Conservation (phyloP, 2,113 vertebrate species). For the Daphoenositta chrysoptera region DNA sequence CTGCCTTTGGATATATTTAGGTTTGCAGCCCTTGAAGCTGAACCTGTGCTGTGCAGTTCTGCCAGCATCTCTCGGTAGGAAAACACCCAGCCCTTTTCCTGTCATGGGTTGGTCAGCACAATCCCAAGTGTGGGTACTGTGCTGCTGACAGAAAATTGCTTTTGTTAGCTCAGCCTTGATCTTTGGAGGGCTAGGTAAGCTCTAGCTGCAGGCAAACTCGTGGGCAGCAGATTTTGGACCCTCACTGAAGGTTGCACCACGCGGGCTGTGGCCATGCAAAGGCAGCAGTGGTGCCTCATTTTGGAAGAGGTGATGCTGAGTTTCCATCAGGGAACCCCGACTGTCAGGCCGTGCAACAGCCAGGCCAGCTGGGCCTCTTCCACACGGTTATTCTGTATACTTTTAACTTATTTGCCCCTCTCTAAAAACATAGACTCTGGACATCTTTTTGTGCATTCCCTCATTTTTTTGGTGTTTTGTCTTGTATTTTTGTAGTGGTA, state of each 20-base stretch:
- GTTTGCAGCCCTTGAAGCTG: not conserved
- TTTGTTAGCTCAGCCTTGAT: not conserved
- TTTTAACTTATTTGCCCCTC: not conserved
- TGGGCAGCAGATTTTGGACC: not conserved
- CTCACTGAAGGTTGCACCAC: not conserved
- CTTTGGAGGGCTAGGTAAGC: not conserved
- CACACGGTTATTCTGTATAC: not conserved
- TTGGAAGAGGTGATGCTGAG: accelerated
- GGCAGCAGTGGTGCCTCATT: not conserved
- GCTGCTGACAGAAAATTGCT: not conserved
- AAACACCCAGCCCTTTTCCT: not conserved
- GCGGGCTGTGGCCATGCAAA: not conserved
- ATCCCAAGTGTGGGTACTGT: not conserved
- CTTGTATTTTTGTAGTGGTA: not conserved
- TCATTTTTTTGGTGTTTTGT: not conserved
- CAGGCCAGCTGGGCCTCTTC: not conserved
- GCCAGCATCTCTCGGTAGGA: accelerated
- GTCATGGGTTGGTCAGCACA: not conserved
- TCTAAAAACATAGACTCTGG: not conserved
- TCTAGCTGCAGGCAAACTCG: not conserved
- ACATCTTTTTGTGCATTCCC: not conserved
- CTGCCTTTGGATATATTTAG: not conserved
- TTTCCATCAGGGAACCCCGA: accelerated
- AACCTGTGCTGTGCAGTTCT: accelerated
- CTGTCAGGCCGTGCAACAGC: not conserved